Conservation (phyloP, 1,140 invertebrate genomes). For the Cyrtorhinus lividipennis region DNA sequence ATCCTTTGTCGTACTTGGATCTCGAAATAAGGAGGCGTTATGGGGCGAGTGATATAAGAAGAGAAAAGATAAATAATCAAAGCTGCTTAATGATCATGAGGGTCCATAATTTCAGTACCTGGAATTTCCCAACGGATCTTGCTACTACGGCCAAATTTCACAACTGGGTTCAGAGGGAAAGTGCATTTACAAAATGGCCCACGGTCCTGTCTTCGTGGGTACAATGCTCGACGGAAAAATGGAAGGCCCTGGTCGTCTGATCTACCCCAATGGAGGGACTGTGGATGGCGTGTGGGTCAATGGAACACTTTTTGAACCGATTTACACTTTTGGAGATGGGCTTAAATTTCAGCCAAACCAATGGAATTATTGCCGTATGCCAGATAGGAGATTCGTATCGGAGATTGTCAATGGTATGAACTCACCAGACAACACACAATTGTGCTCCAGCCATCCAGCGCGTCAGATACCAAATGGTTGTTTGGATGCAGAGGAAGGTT, state of each 20-base stretch:
- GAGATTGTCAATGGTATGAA: constrained; percentile 14
- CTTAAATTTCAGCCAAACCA: constrained; percentile 12
- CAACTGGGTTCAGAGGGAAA: background rate
- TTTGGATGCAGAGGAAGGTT: constrained; percentile 18
- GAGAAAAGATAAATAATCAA: too few relatives aligned
- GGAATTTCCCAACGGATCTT: background rate
- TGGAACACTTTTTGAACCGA: constrained; percentile 9
- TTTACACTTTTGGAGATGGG: constrained; percentile 16
- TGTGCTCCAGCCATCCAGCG: background rate
- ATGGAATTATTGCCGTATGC: constrained; percentile 17
- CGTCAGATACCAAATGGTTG: background rate
- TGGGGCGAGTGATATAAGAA: too few relatives aligned
- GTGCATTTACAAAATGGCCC: background rate
- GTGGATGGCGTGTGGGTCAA: constrained; percentile 17
- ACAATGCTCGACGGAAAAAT: constrained; percentile 12
- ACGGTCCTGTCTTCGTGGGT: constrained; percentile 14
- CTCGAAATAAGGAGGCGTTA: too few relatives aligned
- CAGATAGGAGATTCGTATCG: constrained; percentile 15
- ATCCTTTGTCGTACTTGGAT: too few relatives aligned
- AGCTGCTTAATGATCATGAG: too few relatives aligned
- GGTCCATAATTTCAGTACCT: constrained; percentile 1
- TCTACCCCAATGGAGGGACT: constrained; percentile 11
- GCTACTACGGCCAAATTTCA: background rate
- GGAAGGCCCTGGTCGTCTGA: constrained; percentile 9
- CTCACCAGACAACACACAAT: constrained; percentile 2